Evolutionary conservation across 2,797 vertebrate species (phyloP), one percentile per base, ranked within the genome.

Genomic region (Enteromius trimaculatus): DNA sequence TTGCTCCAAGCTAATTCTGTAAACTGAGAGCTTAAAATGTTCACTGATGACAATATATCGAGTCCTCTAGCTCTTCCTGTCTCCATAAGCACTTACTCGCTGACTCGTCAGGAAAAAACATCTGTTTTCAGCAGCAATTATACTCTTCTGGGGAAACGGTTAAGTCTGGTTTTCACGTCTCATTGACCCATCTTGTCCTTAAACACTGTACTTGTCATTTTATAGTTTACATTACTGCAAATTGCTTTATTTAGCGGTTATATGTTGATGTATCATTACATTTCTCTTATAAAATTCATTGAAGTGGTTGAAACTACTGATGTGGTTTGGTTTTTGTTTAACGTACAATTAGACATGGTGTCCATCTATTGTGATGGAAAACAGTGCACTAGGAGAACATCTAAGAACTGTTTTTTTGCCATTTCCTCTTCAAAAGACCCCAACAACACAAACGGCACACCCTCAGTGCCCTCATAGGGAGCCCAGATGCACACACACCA

Each of bases 261-360:
- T 9, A 31, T 39, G 26, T 49, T n/a, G 17, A n/a, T 8, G 17
- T 19, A 17, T 14, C 1, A 66, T 79, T 79, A n/a, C 3, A 17
- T 66, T 66, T 16, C 3, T n/a, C 11, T 39, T 26, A 53, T 31
- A 31, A 47, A 13, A 1, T 29, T 31, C 53, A 37, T 16, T 81
- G 70, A 81, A 74, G 79, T 80, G 65, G 65, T 26, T 17, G 1
- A 80, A 71, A 42, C 51, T 14, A 58, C 7, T 80, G 65, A 60
- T 58, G 80, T 81, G 80, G 80, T 74, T 64, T 64, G 26, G 26
- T 64, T 62, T 74, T 74, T 74, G 7, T 81, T 37, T 60, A 51
- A 8, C 11, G 3, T 49, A 1, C 42, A 72, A 44, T n/a, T 62
- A 23, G 34, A 23, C 55, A 37, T 3, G 8, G 23, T 64, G 39